These are phyloP conservation scores for Babyrousa celebensis DNA, from an alignment of 2,797 vertebrate genomes.

Conservation along the genomic window DNA sequence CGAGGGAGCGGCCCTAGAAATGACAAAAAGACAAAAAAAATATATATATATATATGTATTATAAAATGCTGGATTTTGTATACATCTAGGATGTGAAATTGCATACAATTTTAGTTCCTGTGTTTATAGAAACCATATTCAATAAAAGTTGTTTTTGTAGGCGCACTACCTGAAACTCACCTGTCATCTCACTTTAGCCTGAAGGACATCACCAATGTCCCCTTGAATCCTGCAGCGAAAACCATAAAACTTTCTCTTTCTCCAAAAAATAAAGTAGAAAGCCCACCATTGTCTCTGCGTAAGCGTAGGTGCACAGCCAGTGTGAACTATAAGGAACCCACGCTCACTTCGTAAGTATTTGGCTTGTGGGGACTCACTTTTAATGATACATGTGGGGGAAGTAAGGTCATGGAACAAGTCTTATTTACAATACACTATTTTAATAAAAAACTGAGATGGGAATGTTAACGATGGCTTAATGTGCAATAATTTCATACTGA, in stretches of 20 bases:
- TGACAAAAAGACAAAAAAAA: no score
- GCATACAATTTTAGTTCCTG: background rate
- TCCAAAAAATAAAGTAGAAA: constrained; percentile 83
- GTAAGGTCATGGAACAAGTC: background rate
- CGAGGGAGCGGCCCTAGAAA: no score
- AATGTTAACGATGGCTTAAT: background rate
- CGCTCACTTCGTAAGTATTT: constrained; percentile 79
- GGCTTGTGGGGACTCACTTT: background rate
- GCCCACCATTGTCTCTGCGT: constrained; percentile 84
- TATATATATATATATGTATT: no score
- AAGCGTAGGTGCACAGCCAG: constrained; percentile 93
- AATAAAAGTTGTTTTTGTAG: constrained; percentile 82
- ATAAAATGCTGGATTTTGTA: constrained; percentile 39
- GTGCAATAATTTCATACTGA: constrained; percentile 4
- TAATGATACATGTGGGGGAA: background rate
- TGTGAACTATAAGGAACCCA: constrained; percentile 96
- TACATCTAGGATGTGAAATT: constrained; percentile 36
- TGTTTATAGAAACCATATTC: background rate
- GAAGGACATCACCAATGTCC: constrained; percentile 96
- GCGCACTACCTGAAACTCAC: constrained; percentile 86
- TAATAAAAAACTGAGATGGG: background rate
- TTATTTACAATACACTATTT: background rate
- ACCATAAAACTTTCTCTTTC: constrained; percentile 88
- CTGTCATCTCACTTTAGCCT: constrained; percentile 90
- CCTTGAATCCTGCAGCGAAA: constrained; percentile 88